Evolutionary conservation across 1,140 invertebrate species (phyloP).

Genomic region (Amyelois transitella): DNA sequence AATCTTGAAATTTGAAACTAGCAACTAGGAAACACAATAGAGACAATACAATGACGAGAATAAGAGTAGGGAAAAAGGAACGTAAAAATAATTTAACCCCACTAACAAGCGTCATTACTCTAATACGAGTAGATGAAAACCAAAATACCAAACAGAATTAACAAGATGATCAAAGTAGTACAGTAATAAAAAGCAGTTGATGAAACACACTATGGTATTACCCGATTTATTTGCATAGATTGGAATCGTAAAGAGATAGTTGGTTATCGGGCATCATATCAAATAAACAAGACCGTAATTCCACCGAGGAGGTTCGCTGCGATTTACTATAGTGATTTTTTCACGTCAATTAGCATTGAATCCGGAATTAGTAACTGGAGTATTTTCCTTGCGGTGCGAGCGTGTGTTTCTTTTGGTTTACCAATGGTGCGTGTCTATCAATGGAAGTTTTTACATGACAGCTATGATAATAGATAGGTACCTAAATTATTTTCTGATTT

Average conservation of each 20-base stretch:
- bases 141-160: background rate
- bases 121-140: background rate
- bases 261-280: background rate
- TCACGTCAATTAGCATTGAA: constrained; percentile 30
- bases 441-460: too few species aligned
- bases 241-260: background rate
- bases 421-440: too few species aligned
- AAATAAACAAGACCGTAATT: constrained; percentile 7
- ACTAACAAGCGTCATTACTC: too few species aligned
- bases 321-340: constrained; percentile 24
- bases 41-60: too few species aligned
- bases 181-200: background rate
- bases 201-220: background rate
- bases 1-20: too few species aligned
- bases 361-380: constrained; percentile 18
- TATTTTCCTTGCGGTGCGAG: background rate
- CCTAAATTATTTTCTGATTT: too few species aligned
- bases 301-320: constrained; percentile 19
- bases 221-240: background rate
- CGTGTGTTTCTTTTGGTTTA: too few species aligned
- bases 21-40: too few species aligned
- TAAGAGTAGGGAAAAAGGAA: too few species aligned
- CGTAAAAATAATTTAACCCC: too few species aligned
- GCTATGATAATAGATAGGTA: too few species aligned
- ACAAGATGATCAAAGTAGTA: background rate